Base-by-base conservation (phyloP, 2,888 invertebrate genomes). In the Octodonta nipae region DNA sequence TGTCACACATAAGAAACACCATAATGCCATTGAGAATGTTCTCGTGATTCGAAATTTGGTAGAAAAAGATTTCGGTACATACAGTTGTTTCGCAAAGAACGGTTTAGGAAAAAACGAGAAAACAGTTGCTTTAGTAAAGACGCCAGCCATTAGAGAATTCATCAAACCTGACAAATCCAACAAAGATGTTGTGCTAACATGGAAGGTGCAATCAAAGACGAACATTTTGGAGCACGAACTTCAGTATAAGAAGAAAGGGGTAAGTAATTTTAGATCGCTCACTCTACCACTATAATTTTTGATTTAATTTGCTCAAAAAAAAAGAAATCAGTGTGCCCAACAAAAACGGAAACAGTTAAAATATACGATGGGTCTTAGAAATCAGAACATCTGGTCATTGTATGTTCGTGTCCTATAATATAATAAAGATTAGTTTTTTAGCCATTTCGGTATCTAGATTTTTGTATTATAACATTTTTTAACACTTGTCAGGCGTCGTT, bases 201-300 rank as follows among this genome's bases (percentile, higher is more conserved):
- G 66, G 66, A 58, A 51, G 24, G 58, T 67, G 5, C 66, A 67
- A 38, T 67, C 67, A 11, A 57, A 60, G 32, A 55, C 59, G 7
- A 63, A 64, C 1, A 55, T 68, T 33, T 54, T 52, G 2, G 52
- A 60, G 32, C 64, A 64, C 40, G 56, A 61, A 35, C 47, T 70
- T 20, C 57, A 60, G 35, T 68, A 64, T 46, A 61, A 61, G 44
- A 64, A 55, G 47, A 56, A 60, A 43, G 54, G 50, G 44, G 66
- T 66, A 52, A 52, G 55, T 51, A 20, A 11, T n/a, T n/a, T n/a
- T n/a, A 12, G 7, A n/a, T n/a, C n/a, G n/a, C n/a, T n/a, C n/a
- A n/a, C n/a, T 20, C 14, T 20, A n/a, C 3, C 13, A 20, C 30
- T 27, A 4, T 7, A 3, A 13, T 4, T 27, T 13, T n/a, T n/a